Percentiles rank a stretch among this genome's conserved stretches.
These are phyloP conservation scores for Apostichopus leukothele DNA, from an alignment of 53 echinoderm and acorn worm species.

Conservation along the genomic window DNA sequence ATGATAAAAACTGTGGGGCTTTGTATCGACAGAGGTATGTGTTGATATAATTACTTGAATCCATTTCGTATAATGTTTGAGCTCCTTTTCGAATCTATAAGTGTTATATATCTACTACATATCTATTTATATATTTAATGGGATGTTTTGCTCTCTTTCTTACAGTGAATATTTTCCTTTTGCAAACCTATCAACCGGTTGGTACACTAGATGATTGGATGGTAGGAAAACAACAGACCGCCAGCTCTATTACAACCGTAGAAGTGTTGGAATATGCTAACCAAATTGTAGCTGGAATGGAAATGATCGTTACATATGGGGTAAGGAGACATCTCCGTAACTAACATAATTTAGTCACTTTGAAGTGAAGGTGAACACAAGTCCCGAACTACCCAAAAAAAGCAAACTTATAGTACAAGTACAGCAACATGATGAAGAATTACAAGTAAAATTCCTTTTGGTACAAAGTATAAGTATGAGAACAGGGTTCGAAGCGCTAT, in stretches of 20 bases:
- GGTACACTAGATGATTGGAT: neutral
- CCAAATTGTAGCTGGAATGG: neutral
- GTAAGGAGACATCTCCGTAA: neutral
- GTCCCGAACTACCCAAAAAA: too few species aligned
- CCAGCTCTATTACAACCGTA: neutral
- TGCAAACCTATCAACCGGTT: neutral
- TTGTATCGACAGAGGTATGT: neutral
- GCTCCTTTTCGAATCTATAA: too few species aligned
- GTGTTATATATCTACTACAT: too few species aligned
- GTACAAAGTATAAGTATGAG: too few species aligned
- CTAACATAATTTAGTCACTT: neutral
- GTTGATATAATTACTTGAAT: neutral
- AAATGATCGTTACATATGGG: neutral
- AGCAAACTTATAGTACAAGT: too few species aligned
- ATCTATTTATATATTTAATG: too few species aligned
- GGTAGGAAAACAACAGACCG: neutral
- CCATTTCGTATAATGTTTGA: too few species aligned
- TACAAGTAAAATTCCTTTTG: too few species aligned
- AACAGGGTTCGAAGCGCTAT: too few species aligned
- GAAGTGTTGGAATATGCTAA: neutral
- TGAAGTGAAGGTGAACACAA: neutral
- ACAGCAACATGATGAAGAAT: too few species aligned
- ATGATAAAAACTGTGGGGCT: neutral
- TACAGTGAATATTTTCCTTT: neutral
- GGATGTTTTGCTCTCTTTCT: neutral